Base-by-base conservation (phyloP, 2,888 invertebrate species). In the Athetis lepigone region DNA sequence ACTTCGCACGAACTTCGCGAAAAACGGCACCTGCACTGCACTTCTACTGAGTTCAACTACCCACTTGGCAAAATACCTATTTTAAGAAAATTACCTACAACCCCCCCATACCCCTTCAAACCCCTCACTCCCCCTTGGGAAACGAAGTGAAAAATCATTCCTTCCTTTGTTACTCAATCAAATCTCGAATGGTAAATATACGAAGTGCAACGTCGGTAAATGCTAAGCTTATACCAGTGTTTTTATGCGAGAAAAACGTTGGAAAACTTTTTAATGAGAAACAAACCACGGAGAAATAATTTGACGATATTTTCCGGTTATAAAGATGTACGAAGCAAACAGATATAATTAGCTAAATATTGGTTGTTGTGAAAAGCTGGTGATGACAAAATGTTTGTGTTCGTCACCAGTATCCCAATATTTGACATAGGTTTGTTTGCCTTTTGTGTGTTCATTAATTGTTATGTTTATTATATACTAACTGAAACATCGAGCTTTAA, bases 211-310 rank as follows among this genome's bases (percentile, higher is more conserved):
- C 54, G 29, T 61, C 37, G 16, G 49, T 27, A 27, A 37, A 49
- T 45, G 27, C 60, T 49, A 16, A 25, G 45, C 23, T 47, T 29
- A 46, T 21, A 25, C 29, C n/a, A 11, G 39, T 21, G 29, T 58
- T 52, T 61, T 47, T 18, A 5, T 33, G 21, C 45, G 37, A 57
- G 45, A 54, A 62, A 61, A 74, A 62, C 45, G 39, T 13, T 25
- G 25, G 40, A 9, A 58, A 56, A 71, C 62, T 74, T 61, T 70
- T 61, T 69, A 71, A 74, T 71, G 57, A 66, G 52, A 68, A 68
- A 52, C 56, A 73, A 70, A 68, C 47, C 74, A 43, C 37, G 27
- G 36, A 8, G 4, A 25, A 39, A 33, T 57, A 39, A 29, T 57
- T 73, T 56, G 19, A 56, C 27, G 43, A 40, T 74, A 39, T 51